A percentile compares a stretch with the other conserved stretches of the same genome.
phyloP scores from a whole-genome alignment of 2,797 vertebrate species.

The Malacoctenus gilli region DNA sequence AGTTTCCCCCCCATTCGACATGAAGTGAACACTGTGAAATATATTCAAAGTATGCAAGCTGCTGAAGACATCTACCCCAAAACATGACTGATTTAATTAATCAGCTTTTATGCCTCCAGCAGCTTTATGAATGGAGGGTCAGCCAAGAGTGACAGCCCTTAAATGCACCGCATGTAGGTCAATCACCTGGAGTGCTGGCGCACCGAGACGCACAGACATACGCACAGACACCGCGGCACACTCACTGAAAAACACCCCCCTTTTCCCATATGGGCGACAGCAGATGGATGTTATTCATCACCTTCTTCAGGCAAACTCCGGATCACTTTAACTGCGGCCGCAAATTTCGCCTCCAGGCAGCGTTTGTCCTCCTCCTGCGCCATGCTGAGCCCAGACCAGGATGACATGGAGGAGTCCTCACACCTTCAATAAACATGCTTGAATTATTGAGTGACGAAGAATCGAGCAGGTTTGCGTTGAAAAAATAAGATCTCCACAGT shows the following conservation, averaged over 20 bases:
- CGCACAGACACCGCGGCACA: constrained; percentile 1
- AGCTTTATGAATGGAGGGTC: constrained; percentile 40
- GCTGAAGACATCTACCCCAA: neutral
- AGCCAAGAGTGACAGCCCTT: constrained; percentile 23
- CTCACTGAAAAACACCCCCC: constrained; percentile 1
- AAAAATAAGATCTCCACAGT: constrained; percentile 1
- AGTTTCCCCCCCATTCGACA: too few species aligned
- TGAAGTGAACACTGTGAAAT: too few species aligned
- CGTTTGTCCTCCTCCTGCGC: constrained; percentile 82
- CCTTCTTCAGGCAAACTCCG: constrained; percentile 92
- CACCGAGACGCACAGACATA: constrained; percentile 15
- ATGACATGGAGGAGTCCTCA: constrained; percentile 56
- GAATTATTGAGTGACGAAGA: constrained; percentile 6
- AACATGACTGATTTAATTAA: constrained; percentile 27
- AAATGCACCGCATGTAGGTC: constrained; percentile 56
- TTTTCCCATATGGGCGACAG: neutral
- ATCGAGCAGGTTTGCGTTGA: neutral
- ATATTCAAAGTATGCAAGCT: too few species aligned
- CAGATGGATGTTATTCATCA: constrained; percentile 55
- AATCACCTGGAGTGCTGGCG: constrained; percentile 39
- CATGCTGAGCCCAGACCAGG: constrained; percentile 62
- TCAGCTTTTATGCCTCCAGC: constrained; percentile 31
- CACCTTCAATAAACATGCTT: constrained; percentile 31
- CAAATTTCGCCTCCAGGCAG: constrained; percentile 87
- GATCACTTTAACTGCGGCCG: constrained; percentile 93